phyloP scores from a whole-genome alignment of 2,797 vertebrate species.

The Rhyacichthys aspro region DNA sequence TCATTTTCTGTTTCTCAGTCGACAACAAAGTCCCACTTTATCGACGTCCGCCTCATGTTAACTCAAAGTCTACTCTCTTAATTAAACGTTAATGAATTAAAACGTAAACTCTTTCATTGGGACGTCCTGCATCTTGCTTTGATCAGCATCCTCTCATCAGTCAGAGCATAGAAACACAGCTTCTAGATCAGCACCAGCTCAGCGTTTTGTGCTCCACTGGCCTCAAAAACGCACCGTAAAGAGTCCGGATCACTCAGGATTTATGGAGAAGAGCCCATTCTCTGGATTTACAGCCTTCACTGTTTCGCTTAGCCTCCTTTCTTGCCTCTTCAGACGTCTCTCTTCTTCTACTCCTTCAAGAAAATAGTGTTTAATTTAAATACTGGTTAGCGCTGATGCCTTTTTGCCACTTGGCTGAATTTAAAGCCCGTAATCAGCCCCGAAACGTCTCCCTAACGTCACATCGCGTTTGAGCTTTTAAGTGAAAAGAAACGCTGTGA shows the following conservation, averaged over 20 bases:
- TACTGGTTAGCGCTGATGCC: not conserved
- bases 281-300: conserved; percentile 29
- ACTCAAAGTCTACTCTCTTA: no score
- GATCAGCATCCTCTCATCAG: no score
- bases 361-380: not conserved
- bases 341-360: not conserved
- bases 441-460: not conserved
- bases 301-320: not conserved
- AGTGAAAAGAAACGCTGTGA: not conserved
- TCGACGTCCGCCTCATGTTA: no score
- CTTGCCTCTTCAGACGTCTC: not conserved
- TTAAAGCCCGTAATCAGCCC: not conserved
- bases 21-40: no score
- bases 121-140: no score
- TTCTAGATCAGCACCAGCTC: conserved; percentile 62
- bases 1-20: no score
- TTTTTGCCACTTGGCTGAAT: not conserved
- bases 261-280: conserved; percentile 34
- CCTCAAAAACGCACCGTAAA: conserved; percentile 35
- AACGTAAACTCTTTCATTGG: no score
- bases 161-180: conserved; percentile 7
- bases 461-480: not conserved
- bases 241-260: conserved; percentile 46
- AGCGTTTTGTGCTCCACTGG: conserved; percentile 61
- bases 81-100: no score